A percentile compares a stretch with the other conserved stretches of the same genome.
phyloP scores from a whole-genome alignment of 2,797 vertebrate species.

The Phataginus tricuspis region DNA sequence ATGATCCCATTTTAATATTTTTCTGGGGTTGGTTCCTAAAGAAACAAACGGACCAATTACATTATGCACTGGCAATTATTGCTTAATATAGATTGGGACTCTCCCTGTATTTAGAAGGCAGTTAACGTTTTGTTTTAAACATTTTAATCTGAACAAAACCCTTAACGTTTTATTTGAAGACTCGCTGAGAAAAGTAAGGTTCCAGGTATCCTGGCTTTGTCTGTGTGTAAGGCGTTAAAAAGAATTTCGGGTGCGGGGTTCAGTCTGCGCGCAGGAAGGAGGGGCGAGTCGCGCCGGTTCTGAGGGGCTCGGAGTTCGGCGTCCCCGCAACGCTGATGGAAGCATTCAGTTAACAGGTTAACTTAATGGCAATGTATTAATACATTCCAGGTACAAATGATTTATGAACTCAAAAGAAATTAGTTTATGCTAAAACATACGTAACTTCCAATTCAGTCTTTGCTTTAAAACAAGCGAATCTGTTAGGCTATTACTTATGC shows the following conservation, averaged over 20 bases:
- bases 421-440: constrained; percentile 81
- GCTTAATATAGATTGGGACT: constrained; percentile 51
- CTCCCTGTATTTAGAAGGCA: constrained; percentile 52
- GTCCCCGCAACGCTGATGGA: constrained; percentile 67
- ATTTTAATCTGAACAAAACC: constrained; percentile 70
- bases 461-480: constrained; percentile 68
- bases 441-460: constrained; percentile 78
- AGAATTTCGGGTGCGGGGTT: neutral
- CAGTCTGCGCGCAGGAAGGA: accelerated
- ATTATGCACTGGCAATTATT: constrained; percentile 37
- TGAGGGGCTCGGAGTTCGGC: constrained; percentile 32
- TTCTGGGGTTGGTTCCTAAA: neutral
- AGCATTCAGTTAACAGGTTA: constrained; percentile 80
- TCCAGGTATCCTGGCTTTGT: constrained; percentile 23
- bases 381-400: constrained; percentile 82
- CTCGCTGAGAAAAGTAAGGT: neutral
- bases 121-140: neutral
- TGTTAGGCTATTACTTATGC: neutral
- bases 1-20: neutral
- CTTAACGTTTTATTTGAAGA: constrained; percentile 77
- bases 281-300: neutral
- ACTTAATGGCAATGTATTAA: constrained; percentile 81
- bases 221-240: constrained; percentile 58
- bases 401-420: constrained; percentile 78
- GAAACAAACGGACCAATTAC: neutral